A percentile compares a stretch with the other conserved stretches of the same genome.
Conservation (phyloP, 1,140 invertebrate species). For the Monochamus saltuarius region DNA sequence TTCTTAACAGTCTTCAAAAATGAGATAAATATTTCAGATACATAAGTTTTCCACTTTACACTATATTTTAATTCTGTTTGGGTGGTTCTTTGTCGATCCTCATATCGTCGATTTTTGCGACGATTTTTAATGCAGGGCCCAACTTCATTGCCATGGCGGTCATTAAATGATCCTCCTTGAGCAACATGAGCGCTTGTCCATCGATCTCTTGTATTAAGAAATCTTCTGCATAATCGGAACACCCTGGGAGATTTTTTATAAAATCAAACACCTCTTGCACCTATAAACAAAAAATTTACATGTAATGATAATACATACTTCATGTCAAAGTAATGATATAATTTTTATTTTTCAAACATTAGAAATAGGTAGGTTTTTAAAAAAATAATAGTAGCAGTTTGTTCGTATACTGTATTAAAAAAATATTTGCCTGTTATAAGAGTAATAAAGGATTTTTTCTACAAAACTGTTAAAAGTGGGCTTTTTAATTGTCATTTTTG, state of each 20-base stretch:
- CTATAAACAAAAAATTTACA: too few relatives aligned
- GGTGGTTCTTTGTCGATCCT: constrained; percentile 59
- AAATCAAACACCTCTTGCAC: constrained; percentile 77
- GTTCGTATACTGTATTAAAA: too few relatives aligned
- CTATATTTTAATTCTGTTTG: constrained; percentile 38
- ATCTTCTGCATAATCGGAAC: constrained; percentile 91
- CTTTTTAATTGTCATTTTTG: too few relatives aligned
- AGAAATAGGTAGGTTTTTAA: too few relatives aligned
- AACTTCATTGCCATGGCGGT: constrained; percentile 93
- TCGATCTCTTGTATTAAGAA: constrained; percentile 95
- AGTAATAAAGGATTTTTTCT: too few relatives aligned
- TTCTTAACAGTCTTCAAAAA: constrained; percentile 26
- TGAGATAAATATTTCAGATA: constrained; percentile 17
- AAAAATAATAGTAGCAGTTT: too few relatives aligned
- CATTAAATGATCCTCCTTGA: constrained; percentile 95
- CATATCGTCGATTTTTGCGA: constrained; percentile 80
- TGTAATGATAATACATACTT: too few relatives aligned
- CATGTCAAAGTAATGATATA: too few relatives aligned
- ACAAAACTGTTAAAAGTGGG: too few relatives aligned
- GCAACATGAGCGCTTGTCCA: constrained; percentile 87
- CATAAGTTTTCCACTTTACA: constrained; percentile 2
- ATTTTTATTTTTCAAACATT: too few relatives aligned
- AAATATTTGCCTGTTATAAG: too few relatives aligned
- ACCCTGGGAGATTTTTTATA: constrained; percentile 83
- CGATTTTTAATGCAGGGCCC: constrained; percentile 93